These are phyloP conservation scores for Spea hammondii DNA, from an alignment of 2,797 vertebrate genomes.

Conservation along the genomic window DNA sequence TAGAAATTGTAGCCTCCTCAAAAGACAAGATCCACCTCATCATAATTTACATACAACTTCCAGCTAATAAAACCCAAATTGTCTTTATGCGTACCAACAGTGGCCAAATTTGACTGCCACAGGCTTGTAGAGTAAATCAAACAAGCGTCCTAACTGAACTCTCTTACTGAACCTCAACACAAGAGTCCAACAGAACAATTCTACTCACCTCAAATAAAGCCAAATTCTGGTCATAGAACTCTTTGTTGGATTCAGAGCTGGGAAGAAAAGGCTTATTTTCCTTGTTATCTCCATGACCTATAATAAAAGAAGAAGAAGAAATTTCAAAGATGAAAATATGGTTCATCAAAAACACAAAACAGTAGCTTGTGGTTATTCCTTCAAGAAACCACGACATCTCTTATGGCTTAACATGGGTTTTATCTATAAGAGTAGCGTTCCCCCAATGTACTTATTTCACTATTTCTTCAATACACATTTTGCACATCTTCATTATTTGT, in stretches of 20 bases:
- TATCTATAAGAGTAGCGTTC: too few relatives aligned
- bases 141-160: not conserved
- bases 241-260: not conserved
- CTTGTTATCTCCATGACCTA: slow-evolving; percentile 14
- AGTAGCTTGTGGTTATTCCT: too few relatives aligned
- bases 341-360: not conserved
- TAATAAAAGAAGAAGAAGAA: slow-evolving; percentile 5
- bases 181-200: not conserved
- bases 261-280: slow-evolving; percentile 25
- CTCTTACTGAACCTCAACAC: not conserved
- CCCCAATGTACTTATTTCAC: too few relatives aligned
- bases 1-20: too few relatives aligned
- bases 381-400: too few relatives aligned
- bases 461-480: too few relatives aligned
- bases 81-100: too few relatives aligned
- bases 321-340: not conserved
- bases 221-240: slow-evolving; percentile 26
- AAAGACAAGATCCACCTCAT: too few relatives aligned
- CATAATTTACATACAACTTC: too few relatives aligned
- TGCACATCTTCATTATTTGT: too few relatives aligned
- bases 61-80: too few relatives aligned
- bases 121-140: not conserved
- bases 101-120: not conserved
- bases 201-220: slow-evolving; percentile 31
- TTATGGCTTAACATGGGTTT: too few relatives aligned